Conservation (phyloP, 1,140 invertebrate genomes). For the Neodiprion pinetum region DNA sequence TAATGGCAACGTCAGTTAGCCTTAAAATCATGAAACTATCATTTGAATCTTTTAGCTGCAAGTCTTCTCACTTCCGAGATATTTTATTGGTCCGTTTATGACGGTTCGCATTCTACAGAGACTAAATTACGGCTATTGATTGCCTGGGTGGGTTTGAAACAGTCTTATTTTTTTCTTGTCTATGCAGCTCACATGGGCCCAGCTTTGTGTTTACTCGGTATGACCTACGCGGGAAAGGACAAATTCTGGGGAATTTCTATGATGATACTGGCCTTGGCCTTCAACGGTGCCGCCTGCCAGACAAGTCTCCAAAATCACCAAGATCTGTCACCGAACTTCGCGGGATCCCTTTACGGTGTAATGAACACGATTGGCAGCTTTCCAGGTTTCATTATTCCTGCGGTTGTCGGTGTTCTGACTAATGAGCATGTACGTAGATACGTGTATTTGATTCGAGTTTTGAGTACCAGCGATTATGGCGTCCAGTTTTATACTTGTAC, state of each 20-base stretch:
- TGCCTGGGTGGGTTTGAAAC: neutral
- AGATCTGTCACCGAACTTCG: slow-evolving; percentile 83
- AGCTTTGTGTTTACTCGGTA: slow-evolving; percentile 68
- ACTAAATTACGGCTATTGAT: too few species aligned
- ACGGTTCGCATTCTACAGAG: too few species aligned
- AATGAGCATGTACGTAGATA: slow-evolving; percentile 47
- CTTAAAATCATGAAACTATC: too few species aligned
- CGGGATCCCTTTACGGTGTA: slow-evolving; percentile 77
- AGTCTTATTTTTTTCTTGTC: neutral
- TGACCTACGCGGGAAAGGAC: slow-evolving; percentile 74
- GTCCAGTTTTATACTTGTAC: too few species aligned
- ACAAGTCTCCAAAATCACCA: slow-evolving; percentile 86
- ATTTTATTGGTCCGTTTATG: too few species aligned
- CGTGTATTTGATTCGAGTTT: too few species aligned
- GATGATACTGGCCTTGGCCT: slow-evolving; percentile 76
- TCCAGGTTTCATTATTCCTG: slow-evolving; percentile 76
- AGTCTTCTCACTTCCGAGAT: too few species aligned
- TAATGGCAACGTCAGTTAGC: too few species aligned
- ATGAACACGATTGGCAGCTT: slow-evolving; percentile 77
- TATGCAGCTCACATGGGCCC: slow-evolving; percentile 74
- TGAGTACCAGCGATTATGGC: too few species aligned
- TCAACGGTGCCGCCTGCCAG: slow-evolving; percentile 83
- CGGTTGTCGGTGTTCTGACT: slow-evolving; percentile 73
- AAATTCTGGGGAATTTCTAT: slow-evolving; percentile 68
- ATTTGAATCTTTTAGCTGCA: too few species aligned